Evolutionary conservation across 2,113 vertebrate genomes (phyloP).

Genomic region (Meriones unguiculatus): DNA sequence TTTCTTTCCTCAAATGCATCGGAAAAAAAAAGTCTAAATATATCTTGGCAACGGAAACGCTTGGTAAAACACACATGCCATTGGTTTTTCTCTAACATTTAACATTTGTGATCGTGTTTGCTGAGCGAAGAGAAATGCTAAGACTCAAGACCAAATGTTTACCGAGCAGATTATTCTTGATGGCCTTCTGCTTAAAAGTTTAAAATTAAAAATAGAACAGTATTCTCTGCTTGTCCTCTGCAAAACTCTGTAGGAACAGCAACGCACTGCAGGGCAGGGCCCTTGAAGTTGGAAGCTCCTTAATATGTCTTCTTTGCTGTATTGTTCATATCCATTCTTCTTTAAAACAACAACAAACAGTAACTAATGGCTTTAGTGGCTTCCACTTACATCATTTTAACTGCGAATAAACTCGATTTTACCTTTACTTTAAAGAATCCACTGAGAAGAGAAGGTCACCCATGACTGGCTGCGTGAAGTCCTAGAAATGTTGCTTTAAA

Average conservation of each 20-base stretch:
- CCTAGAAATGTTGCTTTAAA: slow-evolving; percentile 40
- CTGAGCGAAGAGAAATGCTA: slow-evolving; percentile 64
- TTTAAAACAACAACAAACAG: slow-evolving; percentile 50
- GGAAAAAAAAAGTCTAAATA: slow-evolving; percentile 54
- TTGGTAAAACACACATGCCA: slow-evolving; percentile 71
- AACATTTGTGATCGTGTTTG: slow-evolving; percentile 76
- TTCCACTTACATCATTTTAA: slow-evolving; percentile 72
- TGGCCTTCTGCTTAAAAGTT: slow-evolving; percentile 76
- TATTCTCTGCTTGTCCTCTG: slow-evolving; percentile 42
- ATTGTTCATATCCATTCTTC: slow-evolving; percentile 65
- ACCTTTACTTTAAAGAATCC: slow-evolving; percentile 69
- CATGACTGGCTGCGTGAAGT: slow-evolving; percentile 38
- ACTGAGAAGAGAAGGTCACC: slow-evolving; percentile 54
- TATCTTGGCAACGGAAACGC: slow-evolving; percentile 65
- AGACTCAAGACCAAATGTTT: slow-evolving; percentile 73
- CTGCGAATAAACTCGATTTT: slow-evolving; percentile 65
- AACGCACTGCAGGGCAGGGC: neutral
- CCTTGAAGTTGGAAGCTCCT: neutral
- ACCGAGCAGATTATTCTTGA: slow-evolving; percentile 77
- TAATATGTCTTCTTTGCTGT: slow-evolving; percentile 62
- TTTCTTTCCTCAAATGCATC: slow-evolving; percentile 21
- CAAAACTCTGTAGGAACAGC: slow-evolving; percentile 48
- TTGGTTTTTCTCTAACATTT: slow-evolving; percentile 74
- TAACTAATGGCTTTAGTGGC: slow-evolving; percentile 69
- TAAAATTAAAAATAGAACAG: slow-evolving; percentile 64